Base-by-base conservation (phyloP, 2,113 vertebrate genomes). In the Rhadina sibilatrix region DNA sequence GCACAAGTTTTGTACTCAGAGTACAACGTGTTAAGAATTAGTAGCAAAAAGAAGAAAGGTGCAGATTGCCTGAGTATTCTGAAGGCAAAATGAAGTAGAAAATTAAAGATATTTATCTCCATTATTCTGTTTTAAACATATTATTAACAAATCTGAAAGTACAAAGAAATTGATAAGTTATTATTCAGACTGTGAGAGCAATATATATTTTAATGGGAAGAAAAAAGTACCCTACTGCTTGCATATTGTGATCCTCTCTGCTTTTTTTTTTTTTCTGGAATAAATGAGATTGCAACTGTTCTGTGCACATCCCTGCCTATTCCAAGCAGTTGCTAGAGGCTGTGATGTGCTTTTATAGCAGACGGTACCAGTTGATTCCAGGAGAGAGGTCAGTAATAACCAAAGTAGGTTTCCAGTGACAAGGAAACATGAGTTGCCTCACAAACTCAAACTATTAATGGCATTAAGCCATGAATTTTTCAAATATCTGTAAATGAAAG, bases 41-140 rank as follows among this genome's bases (percentile, higher is more conserved):
- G 35, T 40, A 81, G 79, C 63, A 95, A 96, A 83, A 79, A 91
- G 74, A 96, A 96, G 78, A 89, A 94, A 91, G 68, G 44, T 79
- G 6, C 27, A 83, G 38, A 49, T 93, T 86, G 46, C 64, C 50
- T 74, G 33, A 79, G 54, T 96, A 95, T 90, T 96, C 50, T 88
- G 77, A 95, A 94, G 78, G 71, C 74, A 97, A 96, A 97, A 97
- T 89, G 66, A 97, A 84, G 76, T 90, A 89, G 94, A 97, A 97
- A 98, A 98, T 97, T 96, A 97, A 97, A 97, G 89, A 96, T 97
- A 96, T 94, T 97, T 97, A 96, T 98, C 97, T 97, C 79, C 44
- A 83, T 97, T 97, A 76, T 95, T 97, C 49, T 71, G 54, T 95
- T 93, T 94, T 86, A 94, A 95, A 87, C 60, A 77, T 95, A 60